Conservation (phyloP, 1,140 invertebrate species). For the Tenebrio molitor region DNA sequence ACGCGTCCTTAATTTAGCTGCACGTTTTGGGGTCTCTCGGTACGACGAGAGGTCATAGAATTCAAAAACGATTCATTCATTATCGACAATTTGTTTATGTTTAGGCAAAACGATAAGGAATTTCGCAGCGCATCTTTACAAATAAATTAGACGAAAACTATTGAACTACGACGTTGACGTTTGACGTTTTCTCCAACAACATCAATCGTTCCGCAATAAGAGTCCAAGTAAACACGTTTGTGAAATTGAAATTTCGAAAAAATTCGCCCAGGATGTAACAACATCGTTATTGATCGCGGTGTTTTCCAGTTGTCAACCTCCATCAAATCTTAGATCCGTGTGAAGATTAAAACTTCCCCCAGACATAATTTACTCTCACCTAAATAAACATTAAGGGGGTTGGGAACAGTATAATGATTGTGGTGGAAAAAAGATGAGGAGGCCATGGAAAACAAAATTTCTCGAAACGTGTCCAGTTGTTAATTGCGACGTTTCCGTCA, state of each 20-base stretch:
- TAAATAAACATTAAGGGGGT: slow-evolving; percentile 25
- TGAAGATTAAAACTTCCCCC: slow-evolving; percentile 20
- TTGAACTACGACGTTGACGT: background rate
- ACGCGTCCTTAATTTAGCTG: background rate
- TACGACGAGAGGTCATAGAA: slow-evolving; percentile 17
- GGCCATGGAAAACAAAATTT: too few species aligned
- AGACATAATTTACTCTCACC: slow-evolving; percentile 23
- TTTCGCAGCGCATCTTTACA: slow-evolving; percentile 3
- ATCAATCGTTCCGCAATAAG: too few species aligned
- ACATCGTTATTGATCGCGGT: slow-evolving; percentile 22
- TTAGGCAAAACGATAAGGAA: slow-evolving; percentile 12
- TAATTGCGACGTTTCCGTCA: too few species aligned
- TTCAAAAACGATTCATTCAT: background rate
- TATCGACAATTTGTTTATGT: slow-evolving; percentile 4
- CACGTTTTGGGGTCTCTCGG: slow-evolving; percentile 11
- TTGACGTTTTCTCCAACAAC: background rate
- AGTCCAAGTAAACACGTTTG: too few species aligned
- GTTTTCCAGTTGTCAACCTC: slow-evolving; percentile 33
- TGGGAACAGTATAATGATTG: too few species aligned
- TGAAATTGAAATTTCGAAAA: too few species aligned
- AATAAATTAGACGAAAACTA: background rate
- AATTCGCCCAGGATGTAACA: background rate
- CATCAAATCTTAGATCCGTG: slow-evolving; percentile 24
- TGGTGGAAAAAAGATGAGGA: too few species aligned
- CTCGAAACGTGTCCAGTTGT: too few species aligned